Base-by-base conservation (phyloP, 1,140 invertebrate genomes). In the Probaryconus sp. region DNA sequence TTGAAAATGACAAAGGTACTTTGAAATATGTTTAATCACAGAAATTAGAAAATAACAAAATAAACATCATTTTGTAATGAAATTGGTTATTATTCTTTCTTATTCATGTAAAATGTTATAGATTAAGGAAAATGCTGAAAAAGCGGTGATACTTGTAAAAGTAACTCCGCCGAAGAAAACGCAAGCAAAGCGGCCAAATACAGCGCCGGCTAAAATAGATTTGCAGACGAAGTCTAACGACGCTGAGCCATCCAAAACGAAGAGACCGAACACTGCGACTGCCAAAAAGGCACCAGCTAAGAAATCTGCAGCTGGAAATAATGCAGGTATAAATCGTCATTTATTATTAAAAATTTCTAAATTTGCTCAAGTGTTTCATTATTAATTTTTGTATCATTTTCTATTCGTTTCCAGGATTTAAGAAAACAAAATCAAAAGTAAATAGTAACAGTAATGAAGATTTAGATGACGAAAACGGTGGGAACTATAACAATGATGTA, bases 111-210 rank as follows among this genome's bases (percentile, higher is more conserved):
- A 40, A 40, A 43, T 43, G 13, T 9, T 67, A 55, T 55, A 93
- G 90, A 97, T 99, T 10, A 97, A 98, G 86, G 98, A 99, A 84
- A 95, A 91, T 80, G 93, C 93, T 77, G 96, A 98, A 17, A 98
- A 97, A 85, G 96, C 95, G 11, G 95, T 96, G 6, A 93, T 98
- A 60, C 85, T 91, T 50, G 91, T 94, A 0, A 95, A 95, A 86
- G 78, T 89, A 0, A 89, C 89, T 40, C 61, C 88, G 0, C 79
- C 76, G 86, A 94, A 89, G 58, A 90, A 91, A 87, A 61, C 81
- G 6, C 53, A 43, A 47, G 69, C 63, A 1, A 85, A 92, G 87
- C 83, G 91, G 77, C 74, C 93, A 77, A 81, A 85, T 55, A 85
- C 90, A 21, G 89, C 89, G 0, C 88, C 90, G 2, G 80, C 82